Conservation (phyloP, 2,797 vertebrate genomes). For the Enteromius thamalakanensis region DNA sequence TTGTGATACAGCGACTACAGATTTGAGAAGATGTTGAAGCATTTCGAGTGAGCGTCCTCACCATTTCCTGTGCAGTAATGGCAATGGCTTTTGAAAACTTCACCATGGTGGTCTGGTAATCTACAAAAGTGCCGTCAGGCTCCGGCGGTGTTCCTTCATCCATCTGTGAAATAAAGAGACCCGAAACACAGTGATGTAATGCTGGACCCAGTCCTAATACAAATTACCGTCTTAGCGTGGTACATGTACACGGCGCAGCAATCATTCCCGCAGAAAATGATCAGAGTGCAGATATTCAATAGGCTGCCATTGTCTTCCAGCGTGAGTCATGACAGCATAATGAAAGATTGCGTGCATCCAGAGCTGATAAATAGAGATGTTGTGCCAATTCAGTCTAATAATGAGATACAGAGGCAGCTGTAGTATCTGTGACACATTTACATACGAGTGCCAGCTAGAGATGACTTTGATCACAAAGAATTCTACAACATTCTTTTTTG, state of each 20-base stretch:
- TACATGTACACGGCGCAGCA: background rate
- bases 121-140: slow-evolving; percentile 93
- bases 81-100: slow-evolving; percentile 97
- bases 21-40: slow-evolving; percentile 1
- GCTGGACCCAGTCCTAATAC: slow-evolving; percentile 21
- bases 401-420: slow-evolving; percentile 46
- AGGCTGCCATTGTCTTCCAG: slow-evolving; percentile 43
- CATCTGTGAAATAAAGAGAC: slow-evolving; percentile 75
- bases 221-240: slow-evolving; percentile 38
- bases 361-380: slow-evolving; percentile 40
- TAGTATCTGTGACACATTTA: slow-evolving; percentile 21
- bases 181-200: slow-evolving; percentile 23
- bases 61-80: slow-evolving; percentile 98
- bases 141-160: slow-evolving; percentile 95
- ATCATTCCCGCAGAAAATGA: slow-evolving; percentile 40
- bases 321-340: slow-evolving; percentile 55
- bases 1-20: background rate
- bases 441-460: slow-evolving; percentile 66
- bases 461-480: slow-evolving; percentile 65
- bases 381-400: slow-evolving; percentile 54
- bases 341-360: slow-evolving; percentile 49
- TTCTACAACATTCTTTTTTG: slow-evolving; percentile 50
- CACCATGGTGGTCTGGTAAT: slow-evolving; percentile 98
- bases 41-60: slow-evolving; percentile 71
- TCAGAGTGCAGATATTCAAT: slow-evolving; percentile 33